phyloP scores from a whole-genome alignment of 2,797 vertebrate species.

The Myotis planiceps region DNA sequence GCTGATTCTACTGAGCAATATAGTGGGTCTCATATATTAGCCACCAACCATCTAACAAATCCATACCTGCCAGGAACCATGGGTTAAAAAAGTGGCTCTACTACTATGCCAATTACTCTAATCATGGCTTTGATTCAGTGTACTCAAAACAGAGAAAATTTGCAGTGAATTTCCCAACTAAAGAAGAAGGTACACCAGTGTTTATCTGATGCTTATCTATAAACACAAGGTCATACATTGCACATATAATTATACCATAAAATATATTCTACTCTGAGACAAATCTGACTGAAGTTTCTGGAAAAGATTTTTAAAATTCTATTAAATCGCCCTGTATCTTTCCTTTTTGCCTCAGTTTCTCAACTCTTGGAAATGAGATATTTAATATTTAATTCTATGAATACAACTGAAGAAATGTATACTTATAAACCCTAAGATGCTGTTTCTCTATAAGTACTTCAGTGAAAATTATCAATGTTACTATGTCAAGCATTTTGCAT shows the following conservation, averaged over 20 bases:
- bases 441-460: background rate
- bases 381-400: conserved; percentile 5
- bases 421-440: background rate
- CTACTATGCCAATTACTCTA: background rate
- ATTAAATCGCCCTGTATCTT: background rate
- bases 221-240: background rate
- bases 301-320: background rate
- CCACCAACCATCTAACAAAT: background rate
- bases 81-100: background rate
- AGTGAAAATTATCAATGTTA: background rate
- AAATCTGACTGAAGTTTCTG: background rate
- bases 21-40: background rate
- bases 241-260: background rate
- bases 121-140: background rate
- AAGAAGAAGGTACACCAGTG: background rate
- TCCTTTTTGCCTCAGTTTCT: background rate
- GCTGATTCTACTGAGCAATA: background rate
- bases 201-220: background rate
- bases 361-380: background rate
- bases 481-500: background rate
- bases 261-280: conserved; percentile 7
- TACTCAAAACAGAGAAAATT: background rate
- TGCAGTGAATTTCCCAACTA: background rate
- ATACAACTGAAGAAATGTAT: background rate
- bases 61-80: background rate